Percentiles rank a stretch among this genome's conserved stretches.
These are phyloP conservation scores for Myrmophylax atrothorax DNA, from an alignment of 2,113 vertebrate genomes.

Conservation along the genomic window DNA sequence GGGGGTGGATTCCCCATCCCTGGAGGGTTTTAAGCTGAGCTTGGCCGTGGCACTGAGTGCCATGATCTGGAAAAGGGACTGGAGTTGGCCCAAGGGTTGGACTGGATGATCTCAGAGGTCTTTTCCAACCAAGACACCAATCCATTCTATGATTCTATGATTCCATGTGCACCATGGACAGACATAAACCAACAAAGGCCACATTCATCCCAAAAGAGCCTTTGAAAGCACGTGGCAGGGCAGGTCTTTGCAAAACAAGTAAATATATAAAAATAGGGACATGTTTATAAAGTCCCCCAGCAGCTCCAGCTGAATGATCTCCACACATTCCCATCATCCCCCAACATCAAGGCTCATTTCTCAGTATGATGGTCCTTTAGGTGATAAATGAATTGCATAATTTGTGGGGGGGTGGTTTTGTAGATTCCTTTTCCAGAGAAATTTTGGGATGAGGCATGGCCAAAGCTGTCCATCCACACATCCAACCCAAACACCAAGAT, in stretches of 20 bases:
- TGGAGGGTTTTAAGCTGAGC: too few relatives aligned
- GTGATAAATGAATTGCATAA: neutral
- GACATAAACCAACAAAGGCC: neutral
- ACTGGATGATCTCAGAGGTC: too few relatives aligned
- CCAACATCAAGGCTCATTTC: conserved; percentile 29
- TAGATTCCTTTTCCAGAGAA: neutral
- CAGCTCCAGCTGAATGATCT: conserved; percentile 20
- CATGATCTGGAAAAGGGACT: too few relatives aligned
- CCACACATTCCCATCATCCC: conserved; percentile 16
- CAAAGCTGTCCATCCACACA: neutral
- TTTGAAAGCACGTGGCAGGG: neutral
- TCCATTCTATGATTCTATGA: too few relatives aligned
- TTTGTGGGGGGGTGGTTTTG: neutral
- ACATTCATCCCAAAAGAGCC: conserved; percentile 14
- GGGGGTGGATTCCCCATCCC: too few relatives aligned
- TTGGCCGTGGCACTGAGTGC: too few relatives aligned
- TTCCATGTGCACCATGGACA: neutral
- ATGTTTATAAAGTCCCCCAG: neutral
- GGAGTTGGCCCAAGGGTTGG: too few relatives aligned
- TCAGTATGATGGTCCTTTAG: neutral
- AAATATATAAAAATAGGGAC: neutral
- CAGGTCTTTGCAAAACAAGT: neutral
- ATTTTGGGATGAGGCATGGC: neutral
- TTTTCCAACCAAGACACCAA: too few relatives aligned
- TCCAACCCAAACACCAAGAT: neutral